Base-by-base conservation (phyloP, 2,113 vertebrate genomes). In the Dasyurus viverrinus region DNA sequence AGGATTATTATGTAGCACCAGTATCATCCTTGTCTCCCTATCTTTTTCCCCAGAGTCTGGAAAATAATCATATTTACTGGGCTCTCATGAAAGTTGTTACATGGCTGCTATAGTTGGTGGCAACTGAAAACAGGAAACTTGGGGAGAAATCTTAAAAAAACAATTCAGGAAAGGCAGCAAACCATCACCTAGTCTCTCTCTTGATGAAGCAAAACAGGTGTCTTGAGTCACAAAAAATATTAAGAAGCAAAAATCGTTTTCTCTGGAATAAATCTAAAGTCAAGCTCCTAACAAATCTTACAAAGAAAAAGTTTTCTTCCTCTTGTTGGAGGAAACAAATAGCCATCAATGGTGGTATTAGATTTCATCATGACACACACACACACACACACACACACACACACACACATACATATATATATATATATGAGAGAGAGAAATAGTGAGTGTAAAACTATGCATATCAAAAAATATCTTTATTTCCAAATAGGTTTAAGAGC, bases 1-100 rank as follows among this genome's bases (percentile, higher is more conserved):
- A 36, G 60, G n/a, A 95, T 48, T n/a, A 90, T 54, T 48, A 50
- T 53, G 94, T 36, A 89, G 60, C n/a, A 53, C 89, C 57, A 52
- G 30, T 92, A 52, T 92, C 90, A 95, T 89, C 68, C 46, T 97
- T 95, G 94, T 92, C 91, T 96, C 93, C 84, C 57, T 89, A 0
- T 91, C 84, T 93, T 84, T 84, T 84, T 89, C 42, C 93, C 55
- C 53, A 95, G 60, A 7, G 22, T 93, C 84, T 68, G 42, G 53
- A 89, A 54, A 42, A 68, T 94, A 94, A 91, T 42, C 54, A n/a
- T 68, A 24, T 91, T 60, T 11, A 42, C 12, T 90, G 10, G 54
- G 92, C 92, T 95, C 27, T 76, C 52, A 50, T 36, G 11, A 54
- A 93, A 91, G n/a, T 68, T 93, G 14, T 94, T 90, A 91, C 0